Evolutionary conservation across 2,113 vertebrate species (phyloP).

Genomic region (Vanacampus margaritifer): DNA sequence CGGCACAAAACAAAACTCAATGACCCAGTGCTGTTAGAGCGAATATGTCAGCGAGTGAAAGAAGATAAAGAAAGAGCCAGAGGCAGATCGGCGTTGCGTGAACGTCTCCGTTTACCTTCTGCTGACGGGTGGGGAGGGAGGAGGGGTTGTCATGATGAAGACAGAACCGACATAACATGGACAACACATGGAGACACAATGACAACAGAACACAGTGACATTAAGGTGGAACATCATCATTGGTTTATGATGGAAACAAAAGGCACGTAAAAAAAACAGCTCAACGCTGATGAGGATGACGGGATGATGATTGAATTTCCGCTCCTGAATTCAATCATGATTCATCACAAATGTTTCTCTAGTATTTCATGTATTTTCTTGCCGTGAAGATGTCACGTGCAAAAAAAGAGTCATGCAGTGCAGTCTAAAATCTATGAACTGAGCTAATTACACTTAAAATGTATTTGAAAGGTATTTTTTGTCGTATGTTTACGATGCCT

Average conservation of each 20-base stretch:
- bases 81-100: slow-evolving; percentile 41
- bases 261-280: slow-evolving; percentile 21
- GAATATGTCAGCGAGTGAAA: slow-evolving; percentile 24
- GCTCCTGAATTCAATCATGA: slow-evolving; percentile 3
- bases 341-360: neutral
- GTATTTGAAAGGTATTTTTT: too few species aligned
- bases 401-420: neutral
- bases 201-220: slow-evolving; percentile 43
- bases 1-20: slow-evolving; percentile 23
- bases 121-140: slow-evolving; percentile 45
- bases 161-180: slow-evolving; percentile 64
- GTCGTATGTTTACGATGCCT: too few species aligned
- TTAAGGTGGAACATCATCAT: slow-evolving; percentile 39
- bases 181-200: slow-evolving; percentile 68
- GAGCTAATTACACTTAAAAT: too few species aligned
- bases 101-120: slow-evolving; percentile 75
- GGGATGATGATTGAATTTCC: slow-evolving; percentile 12
- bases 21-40: slow-evolving; percentile 40
- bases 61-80: slow-evolving; percentile 32
- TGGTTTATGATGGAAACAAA: slow-evolving; percentile 7
- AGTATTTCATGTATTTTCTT: slow-evolving; percentile 2
- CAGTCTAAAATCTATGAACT: neutral
- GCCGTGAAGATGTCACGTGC: neutral
- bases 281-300: slow-evolving; percentile 12
- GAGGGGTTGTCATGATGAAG: slow-evolving; percentile 73